Conservation (phyloP, 2,797 vertebrate species). For the Salarias fasciatus region DNA sequence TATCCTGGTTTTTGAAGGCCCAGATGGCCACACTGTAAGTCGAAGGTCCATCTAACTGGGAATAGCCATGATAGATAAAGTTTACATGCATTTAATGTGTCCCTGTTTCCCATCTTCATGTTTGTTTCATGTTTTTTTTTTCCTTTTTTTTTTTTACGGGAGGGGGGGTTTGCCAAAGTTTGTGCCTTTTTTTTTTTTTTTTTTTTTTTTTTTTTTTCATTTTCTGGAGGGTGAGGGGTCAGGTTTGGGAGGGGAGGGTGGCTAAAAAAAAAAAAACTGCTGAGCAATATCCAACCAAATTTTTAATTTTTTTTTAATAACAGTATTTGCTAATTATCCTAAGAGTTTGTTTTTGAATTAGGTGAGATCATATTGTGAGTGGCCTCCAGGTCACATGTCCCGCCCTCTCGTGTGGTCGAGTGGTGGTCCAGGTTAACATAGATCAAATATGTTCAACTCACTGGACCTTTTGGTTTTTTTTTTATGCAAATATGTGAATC, state of each 20-base stretch:
- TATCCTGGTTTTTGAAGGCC: slow-evolving; percentile 53
- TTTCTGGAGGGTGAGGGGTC: not conserved
- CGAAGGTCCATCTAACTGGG: slow-evolving; percentile 58
- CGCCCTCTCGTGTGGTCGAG: slow-evolving; percentile 20
- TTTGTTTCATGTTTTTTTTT: not conserved
- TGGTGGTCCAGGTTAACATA: slow-evolving; percentile 67
- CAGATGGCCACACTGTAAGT: slow-evolving; percentile 64
- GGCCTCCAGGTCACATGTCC: slow-evolving; percentile 36
- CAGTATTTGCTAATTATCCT: slow-evolving; percentile 73
- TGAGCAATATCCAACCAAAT: slow-evolving; percentile 74
- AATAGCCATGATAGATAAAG: slow-evolving; percentile 66
- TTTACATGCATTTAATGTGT: slow-evolving; percentile 66
- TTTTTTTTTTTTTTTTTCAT: too few relatives aligned
- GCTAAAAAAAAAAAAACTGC: slow-evolving; percentile 69
- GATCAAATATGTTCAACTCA: slow-evolving; percentile 65
- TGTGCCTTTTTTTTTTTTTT: slow-evolving; percentile 61
- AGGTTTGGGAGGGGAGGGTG: slow-evolving; percentile 22
- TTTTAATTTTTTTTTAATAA: slow-evolving; percentile 30
- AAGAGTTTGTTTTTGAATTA: slow-evolving; percentile 57
- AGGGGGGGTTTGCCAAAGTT: slow-evolving; percentile 69
- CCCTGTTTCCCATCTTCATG: slow-evolving; percentile 40
- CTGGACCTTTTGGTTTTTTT: slow-evolving; percentile 65
- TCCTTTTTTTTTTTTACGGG: not conserved
- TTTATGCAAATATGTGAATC: slow-evolving; percentile 80
- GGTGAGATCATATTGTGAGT: slow-evolving; percentile 37